phyloP scores from a whole-genome alignment of 2,888 invertebrate species.

The Netelia virgata region DNA sequence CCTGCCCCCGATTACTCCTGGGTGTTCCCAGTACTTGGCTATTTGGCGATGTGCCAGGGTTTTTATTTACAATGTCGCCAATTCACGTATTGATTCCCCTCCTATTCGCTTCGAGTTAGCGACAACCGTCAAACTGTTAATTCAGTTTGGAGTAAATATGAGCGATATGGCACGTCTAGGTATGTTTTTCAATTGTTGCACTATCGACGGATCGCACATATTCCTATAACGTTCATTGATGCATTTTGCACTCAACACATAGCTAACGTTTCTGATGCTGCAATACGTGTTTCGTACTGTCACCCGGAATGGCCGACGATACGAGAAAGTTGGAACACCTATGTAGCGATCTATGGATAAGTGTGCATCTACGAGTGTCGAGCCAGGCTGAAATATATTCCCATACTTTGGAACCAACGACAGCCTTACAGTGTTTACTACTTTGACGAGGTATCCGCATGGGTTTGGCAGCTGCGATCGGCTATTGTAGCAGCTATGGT shows the following conservation, averaged over 20 bases:
- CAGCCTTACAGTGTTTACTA: constrained; percentile 36
- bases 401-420: constrained; percentile 46
- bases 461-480: constrained; percentile 5
- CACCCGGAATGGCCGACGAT: constrained; percentile 10
- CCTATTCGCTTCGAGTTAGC: constrained; percentile 7
- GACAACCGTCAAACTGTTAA: background rate
- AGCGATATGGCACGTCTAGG: background rate
- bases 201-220: background rate
- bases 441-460: constrained; percentile 33
- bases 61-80: background rate
- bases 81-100: background rate
- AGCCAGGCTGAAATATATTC: constrained; percentile 31
- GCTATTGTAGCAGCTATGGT: constrained; percentile 2
- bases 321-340: background rate
- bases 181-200: constrained; percentile 9
- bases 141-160: background rate
- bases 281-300: constrained; percentile 39
- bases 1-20: background rate
- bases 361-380: background rate
- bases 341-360: background rate
- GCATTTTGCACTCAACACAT: constrained; percentile 60
- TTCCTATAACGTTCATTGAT: constrained; percentile 8
- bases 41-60: background rate
- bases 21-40: background rate
- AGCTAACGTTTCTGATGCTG: constrained; percentile 47